These are phyloP conservation scores for Pantala flavescens DNA, from an alignment of 1,140 invertebrate genomes.

Conservation along the genomic window DNA sequence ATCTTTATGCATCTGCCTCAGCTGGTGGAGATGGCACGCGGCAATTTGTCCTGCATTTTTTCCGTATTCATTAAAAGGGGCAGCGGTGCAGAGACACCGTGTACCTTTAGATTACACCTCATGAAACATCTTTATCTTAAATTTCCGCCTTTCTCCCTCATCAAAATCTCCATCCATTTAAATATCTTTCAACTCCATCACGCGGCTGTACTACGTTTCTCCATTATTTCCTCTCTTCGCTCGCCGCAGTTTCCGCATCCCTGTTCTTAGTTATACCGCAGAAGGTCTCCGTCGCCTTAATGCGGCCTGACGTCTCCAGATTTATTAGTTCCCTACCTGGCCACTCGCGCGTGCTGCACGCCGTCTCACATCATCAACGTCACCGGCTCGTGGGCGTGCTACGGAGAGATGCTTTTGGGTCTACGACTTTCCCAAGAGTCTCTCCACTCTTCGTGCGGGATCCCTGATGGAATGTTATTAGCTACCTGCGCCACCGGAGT, in stretches of 20 bases:
- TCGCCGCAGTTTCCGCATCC: neutral
- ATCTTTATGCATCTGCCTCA: no score
- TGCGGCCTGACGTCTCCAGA: neutral
- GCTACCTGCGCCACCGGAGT: neutral
- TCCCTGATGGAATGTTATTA: neutral
- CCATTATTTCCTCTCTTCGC: slow-evolving; percentile 1
- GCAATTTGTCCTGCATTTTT: neutral
- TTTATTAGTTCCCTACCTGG: slow-evolving; percentile 5
- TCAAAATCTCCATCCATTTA: neutral
- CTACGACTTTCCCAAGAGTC: no score
- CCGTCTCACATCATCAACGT: neutral
- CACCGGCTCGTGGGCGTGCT: neutral
- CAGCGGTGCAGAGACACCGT: neutral
- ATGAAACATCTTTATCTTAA: neutral
- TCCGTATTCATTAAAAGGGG: neutral
- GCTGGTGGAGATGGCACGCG: no score
- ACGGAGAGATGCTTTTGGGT: neutral
- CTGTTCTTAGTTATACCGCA: neutral
- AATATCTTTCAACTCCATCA: slow-evolving; percentile 6
- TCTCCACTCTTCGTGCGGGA: neutral
- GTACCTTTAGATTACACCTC: neutral
- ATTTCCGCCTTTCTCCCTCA: neutral
- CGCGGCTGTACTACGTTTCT: neutral
- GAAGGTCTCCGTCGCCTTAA: neutral
- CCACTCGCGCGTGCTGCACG: neutral